A percentile compares a stretch with the other conserved stretches of the same genome.
Evolutionary conservation across 2,113 vertebrate genomes (phyloP).

Genomic region (Grammomys surdaster): DNA sequence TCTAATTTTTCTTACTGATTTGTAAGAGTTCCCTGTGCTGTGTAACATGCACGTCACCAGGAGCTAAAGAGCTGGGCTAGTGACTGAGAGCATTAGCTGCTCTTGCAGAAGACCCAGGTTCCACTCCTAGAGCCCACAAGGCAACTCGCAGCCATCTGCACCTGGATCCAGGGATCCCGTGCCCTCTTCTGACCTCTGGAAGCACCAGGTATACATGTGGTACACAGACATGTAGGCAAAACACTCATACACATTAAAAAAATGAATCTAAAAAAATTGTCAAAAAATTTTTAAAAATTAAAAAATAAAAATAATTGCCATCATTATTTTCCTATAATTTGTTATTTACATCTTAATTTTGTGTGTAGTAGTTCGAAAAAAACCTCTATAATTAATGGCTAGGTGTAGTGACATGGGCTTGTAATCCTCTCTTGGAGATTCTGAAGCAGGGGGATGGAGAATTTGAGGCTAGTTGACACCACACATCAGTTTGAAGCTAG

Average conservation of each 20-base stretch:
- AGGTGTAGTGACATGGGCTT: too few species aligned
- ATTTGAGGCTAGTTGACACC: not conserved
- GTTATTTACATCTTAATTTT: constrained; percentile 45
- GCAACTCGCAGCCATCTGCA: not conserved
- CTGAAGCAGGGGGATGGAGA: not conserved
- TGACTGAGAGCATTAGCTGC: not conserved
- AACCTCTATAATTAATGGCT: not conserved
- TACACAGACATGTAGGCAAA: not conserved
- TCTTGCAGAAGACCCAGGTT: not conserved
- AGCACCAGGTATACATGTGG: not conserved
- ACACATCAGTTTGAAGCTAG: not conserved
- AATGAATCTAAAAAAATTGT: not conserved
- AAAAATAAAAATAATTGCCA: not conserved
- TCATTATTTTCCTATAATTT: constrained; percentile 15
- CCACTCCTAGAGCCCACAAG: not conserved
- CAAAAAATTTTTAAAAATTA: too few species aligned
- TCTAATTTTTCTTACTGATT: not conserved
- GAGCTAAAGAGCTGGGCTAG: not conserved
- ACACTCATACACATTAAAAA: not conserved
- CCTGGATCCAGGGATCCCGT: not conserved
- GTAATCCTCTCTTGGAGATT: not conserved
- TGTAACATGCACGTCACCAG: not conserved
- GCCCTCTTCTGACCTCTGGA: not conserved
- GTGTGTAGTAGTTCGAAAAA: not conserved
- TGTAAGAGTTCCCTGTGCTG: not conserved